Evolutionary conservation across 2,797 vertebrate genomes (phyloP).

Genomic region (Eremophila alpestris): DNA sequence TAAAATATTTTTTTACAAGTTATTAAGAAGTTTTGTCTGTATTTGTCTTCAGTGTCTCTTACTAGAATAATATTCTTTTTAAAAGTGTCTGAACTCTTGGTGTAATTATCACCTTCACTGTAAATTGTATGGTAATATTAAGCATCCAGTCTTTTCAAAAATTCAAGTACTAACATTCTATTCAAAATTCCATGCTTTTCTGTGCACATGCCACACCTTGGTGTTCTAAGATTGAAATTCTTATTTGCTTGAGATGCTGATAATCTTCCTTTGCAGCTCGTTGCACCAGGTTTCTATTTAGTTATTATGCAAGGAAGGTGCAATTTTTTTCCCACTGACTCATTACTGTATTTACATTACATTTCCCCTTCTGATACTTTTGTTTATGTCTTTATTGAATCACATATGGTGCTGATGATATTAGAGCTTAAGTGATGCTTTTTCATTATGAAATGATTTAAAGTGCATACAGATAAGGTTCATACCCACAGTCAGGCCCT

Average conservation of each 20-base stretch:
- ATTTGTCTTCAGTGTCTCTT: neutral
- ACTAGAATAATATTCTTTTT: neutral
- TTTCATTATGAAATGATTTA: slow-evolving; percentile 7
- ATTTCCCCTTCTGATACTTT: slow-evolving; percentile 14
- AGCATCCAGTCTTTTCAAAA: neutral
- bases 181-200: neutral
- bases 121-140: neutral
- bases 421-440: neutral
- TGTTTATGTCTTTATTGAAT: slow-evolving; percentile 22
- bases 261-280: neutral
- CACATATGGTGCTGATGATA: slow-evolving; percentile 5
- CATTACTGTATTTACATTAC: slow-evolving; percentile 14
- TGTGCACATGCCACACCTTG: neutral
- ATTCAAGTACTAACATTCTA: neutral
- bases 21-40: neutral
- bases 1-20: neutral
- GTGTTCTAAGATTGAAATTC: neutral
- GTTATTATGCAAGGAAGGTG: neutral
- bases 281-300: slow-evolving; percentile 14
- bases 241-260: neutral
- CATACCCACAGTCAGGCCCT: neutral
- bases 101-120: neutral
- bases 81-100: neutral
- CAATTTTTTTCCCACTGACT: neutral
- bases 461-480: neutral